A percentile compares a stretch with the other conserved stretches of the same genome.
Evolutionary conservation across 1,140 invertebrate genomes (phyloP).

Genomic region (Drosophila subobscura): DNA sequence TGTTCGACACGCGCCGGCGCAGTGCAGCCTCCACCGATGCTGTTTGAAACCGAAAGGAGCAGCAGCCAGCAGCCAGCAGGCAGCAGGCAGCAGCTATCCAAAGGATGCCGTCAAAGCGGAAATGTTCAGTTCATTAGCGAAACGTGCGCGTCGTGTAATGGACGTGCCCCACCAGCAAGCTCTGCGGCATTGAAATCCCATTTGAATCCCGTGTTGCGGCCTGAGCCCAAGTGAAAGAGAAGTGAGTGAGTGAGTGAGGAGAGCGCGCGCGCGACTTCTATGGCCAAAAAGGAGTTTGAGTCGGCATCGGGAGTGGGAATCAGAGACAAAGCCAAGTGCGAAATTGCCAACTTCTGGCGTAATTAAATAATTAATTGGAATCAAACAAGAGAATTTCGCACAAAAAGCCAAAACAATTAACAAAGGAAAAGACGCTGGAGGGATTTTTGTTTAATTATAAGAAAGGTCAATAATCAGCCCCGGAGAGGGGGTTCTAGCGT

Average conservation of each 20-base stretch:
- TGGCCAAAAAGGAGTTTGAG: not conserved
- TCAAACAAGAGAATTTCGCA: conserved; percentile 75
- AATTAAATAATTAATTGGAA: conserved; percentile 82
- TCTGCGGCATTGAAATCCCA: conserved; percentile 11
- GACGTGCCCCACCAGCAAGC: conserved; percentile 52
- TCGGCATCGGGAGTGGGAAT: conserved; percentile 1
- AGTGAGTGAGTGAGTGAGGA: conserved; percentile 52
- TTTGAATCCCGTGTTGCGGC: not conserved
- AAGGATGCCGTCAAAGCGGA: conserved; percentile 80
- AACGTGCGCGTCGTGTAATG: conserved; percentile 77
- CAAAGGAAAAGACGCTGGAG: conserved; percentile 10
- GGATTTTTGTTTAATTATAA: conserved; percentile 46
- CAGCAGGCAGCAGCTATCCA: conserved; percentile 20
- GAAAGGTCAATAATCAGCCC: conserved; percentile 57
- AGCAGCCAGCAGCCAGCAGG: conserved; percentile 11
- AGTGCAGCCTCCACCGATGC: conserved; percentile 58
- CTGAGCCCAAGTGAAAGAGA: conserved; percentile 1
- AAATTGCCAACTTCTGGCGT: conserved; percentile 75
- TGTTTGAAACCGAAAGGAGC: conserved; percentile 19
- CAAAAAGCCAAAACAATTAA: conserved; percentile 60
- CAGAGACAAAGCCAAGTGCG: conserved; percentile 54
- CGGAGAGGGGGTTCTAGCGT: conserved; percentile 10
- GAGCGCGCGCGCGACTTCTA: conserved; percentile 61
- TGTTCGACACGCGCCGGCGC: conserved; percentile 76
- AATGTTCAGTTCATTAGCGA: conserved; percentile 82